Percentiles rank a stretch among this genome's conserved stretches.
These are phyloP conservation scores for Saccopteryx bilineata DNA, from an alignment of 2,113 vertebrate genomes.

Conservation along the genomic window DNA sequence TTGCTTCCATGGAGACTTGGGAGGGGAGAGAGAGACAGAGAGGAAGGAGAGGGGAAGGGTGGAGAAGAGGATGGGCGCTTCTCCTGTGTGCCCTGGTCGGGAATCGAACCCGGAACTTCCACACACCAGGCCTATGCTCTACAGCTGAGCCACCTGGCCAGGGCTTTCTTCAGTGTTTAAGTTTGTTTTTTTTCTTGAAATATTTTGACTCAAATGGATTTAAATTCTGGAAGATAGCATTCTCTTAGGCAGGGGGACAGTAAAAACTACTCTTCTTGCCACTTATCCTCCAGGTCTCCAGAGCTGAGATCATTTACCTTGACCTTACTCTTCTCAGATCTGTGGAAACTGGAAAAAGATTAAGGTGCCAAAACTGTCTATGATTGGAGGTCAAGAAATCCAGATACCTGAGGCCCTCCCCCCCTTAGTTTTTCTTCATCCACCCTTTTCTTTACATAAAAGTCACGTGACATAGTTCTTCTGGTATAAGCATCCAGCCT, in stretches of 20 bases:
- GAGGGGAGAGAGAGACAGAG: too few species aligned
- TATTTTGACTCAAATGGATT: background rate
- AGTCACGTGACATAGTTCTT: background rate
- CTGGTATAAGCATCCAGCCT: background rate
- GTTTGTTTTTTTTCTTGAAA: background rate
- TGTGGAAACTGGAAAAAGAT: background rate
- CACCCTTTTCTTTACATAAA: background rate
- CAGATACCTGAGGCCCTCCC: background rate
- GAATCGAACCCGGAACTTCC: too few species aligned
- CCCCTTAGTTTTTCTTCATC: background rate
- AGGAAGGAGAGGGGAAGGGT: too few species aligned
- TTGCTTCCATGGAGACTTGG: too few species aligned
- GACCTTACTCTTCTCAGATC: background rate
- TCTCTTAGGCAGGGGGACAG: background rate
- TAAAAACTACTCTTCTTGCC: background rate
- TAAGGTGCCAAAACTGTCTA: background rate
- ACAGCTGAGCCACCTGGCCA: too few species aligned
- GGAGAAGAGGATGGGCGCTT: too few species aligned
- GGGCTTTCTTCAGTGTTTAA: background rate
- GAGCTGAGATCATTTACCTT: background rate
- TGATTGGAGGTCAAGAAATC: background rate
- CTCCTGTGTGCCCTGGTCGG: too few species aligned
- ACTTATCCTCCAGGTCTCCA: background rate
- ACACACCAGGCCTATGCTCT: too few species aligned
- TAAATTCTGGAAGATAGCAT: background rate